These are phyloP conservation scores for Mormyrus proboscirostris DNA, from an alignment of 2,797 vertebrate species.

Conservation along the genomic window DNA sequence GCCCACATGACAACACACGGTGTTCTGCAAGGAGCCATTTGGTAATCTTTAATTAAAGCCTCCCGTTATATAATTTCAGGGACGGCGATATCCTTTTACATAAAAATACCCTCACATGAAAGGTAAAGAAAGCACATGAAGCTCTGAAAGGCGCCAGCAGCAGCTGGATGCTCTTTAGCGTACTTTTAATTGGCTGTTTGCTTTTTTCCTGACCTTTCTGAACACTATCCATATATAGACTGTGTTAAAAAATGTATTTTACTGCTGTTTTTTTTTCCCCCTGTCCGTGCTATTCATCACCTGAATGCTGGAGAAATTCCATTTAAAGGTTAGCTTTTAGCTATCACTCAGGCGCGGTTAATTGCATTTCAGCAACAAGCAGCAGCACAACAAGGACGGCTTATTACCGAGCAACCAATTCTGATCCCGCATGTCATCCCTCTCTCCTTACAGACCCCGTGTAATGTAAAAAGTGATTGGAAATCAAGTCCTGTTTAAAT, in stretches of 20 bases:
- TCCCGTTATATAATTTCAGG: constrained; percentile 11
- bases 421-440: constrained; percentile 26
- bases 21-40: neutral
- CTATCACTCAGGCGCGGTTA: constrained; percentile 26
- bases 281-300: neutral
- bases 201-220: neutral
- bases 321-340: constrained; percentile 24
- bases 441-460: constrained; percentile 12
- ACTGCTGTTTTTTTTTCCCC: neutral
- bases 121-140: neutral
- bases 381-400: neutral
- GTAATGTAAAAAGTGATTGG: constrained; percentile 3
- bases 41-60: constrained; percentile 31
- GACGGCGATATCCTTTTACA: neutral
- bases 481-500: constrained; percentile 32
- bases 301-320: constrained; percentile 6
- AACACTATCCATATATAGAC: neutral
- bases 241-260: neutral
- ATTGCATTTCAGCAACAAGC: constrained; percentile 30
- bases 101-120: neutral
- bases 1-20: neutral
- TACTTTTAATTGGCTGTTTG: neutral
- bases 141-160: neutral
- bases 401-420: constrained; percentile 30
- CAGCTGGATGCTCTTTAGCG: neutral